These are phyloP conservation scores for Nemotelus pantherinus DNA, from an alignment of 2,888 invertebrate genomes.

Conservation along the genomic window DNA sequence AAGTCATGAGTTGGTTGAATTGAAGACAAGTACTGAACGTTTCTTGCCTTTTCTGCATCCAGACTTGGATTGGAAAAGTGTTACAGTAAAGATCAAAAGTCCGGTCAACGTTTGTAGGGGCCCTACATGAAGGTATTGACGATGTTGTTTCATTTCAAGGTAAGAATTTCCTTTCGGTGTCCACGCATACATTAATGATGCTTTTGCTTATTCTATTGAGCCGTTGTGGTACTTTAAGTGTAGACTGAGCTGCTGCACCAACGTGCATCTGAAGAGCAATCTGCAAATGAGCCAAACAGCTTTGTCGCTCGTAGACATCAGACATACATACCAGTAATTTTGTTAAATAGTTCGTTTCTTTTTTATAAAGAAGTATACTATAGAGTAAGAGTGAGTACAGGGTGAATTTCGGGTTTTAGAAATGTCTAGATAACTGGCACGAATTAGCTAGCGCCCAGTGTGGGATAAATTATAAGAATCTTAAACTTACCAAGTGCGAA, in stretches of 20 bases:
- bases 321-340: slow-evolving; percentile 17
- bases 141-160: not conserved
- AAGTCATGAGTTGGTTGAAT: not conserved
- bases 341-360: slow-evolving; percentile 25
- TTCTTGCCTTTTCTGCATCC: not conserved
- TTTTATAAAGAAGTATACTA: not conserved
- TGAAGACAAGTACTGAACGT: not conserved
- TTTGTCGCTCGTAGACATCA: slow-evolving; percentile 9
- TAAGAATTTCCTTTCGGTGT: slow-evolving; percentile 30
- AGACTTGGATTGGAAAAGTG: not conserved
- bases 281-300: slow-evolving; percentile 13
- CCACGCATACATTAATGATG: slow-evolving; percentile 10
- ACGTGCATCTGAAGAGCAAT: not conserved
- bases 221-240: no score
- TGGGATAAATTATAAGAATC: not conserved
- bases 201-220: not conserved
- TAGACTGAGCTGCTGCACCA: not conserved
- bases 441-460: not conserved
- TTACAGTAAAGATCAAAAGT: slow-evolving; percentile 40
- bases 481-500: not conserved
- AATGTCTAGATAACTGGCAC: not conserved
- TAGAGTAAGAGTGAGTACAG: not conserved
- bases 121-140: slow-evolving; percentile 13
- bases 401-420: not conserved
- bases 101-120: slow-evolving; percentile 14